Conservation (phyloP, 2,797 vertebrate species). For the Lepilemur septentrionalis region DNA sequence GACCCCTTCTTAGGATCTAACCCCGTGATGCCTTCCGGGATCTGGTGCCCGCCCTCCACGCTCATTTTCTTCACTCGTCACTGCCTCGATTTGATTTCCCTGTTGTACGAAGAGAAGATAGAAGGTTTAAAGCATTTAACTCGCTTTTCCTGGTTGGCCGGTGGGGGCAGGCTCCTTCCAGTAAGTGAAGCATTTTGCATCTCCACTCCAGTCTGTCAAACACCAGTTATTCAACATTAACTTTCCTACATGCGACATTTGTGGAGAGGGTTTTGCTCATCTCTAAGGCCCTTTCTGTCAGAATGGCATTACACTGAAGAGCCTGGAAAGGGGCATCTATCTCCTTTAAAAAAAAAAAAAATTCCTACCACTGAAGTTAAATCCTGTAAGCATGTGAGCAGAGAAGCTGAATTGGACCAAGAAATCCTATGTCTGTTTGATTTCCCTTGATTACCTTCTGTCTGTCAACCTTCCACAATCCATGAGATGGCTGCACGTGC, state of each 20-base stretch:
- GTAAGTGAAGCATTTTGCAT: neutral
- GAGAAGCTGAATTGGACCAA: neutral
- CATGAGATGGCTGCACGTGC: too few relatives aligned
- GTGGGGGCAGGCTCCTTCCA: neutral
- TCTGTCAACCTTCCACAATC: neutral
- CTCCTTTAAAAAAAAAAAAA: neutral
- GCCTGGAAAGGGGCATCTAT: neutral
- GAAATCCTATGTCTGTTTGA: neutral
- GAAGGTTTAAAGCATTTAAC: neutral
- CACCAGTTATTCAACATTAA: neutral
- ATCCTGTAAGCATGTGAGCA: neutral
- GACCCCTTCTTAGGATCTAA: too few relatives aligned
- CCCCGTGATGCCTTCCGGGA: neutral
- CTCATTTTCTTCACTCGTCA: neutral
- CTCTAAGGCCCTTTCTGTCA: neutral
- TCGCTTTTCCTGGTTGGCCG: neutral
- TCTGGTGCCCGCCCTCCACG: too few relatives aligned
- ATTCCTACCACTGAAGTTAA: neutral
- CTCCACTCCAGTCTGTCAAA: neutral
- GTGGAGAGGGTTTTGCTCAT: neutral
- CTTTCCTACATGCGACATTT: neutral
- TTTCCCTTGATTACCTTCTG: neutral
- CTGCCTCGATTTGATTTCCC: neutral
- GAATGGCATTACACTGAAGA: neutral
- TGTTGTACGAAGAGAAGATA: neutral